These are phyloP conservation scores for Mesoclemmys tuberculata DNA, from an alignment of 2,113 vertebrate species.

Conservation along the genomic window DNA sequence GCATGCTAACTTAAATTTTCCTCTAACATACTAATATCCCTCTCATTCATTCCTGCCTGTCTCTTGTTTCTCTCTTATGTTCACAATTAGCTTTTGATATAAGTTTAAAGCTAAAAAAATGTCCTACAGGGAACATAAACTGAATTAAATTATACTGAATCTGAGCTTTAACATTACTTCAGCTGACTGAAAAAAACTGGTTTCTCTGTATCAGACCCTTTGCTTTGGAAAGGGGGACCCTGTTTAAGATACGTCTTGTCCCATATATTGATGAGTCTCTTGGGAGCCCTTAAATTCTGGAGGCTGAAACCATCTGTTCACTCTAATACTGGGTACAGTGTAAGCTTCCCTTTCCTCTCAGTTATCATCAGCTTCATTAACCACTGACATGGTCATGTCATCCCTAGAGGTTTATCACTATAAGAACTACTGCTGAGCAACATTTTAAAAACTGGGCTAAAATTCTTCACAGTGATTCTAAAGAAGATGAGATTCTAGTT, in stretches of 20 bases:
- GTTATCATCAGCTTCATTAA: neutral
- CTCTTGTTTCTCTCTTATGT: neutral
- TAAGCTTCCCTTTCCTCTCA: neutral
- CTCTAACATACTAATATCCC: neutral
- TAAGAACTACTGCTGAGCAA: neutral
- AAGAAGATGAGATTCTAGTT: neutral
- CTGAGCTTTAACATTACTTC: neutral
- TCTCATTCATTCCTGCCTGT: neutral
- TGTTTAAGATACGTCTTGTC: neutral
- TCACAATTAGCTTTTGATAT: constrained; percentile 6
- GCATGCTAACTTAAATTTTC: constrained; percentile 11
- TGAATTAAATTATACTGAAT: neutral
- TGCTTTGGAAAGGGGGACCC: constrained; percentile 15
- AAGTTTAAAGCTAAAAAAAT: neutral
- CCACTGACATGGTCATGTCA: neutral
- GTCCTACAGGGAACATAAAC: constrained; percentile 1
- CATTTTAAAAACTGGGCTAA: neutral
- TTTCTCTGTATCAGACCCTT: neutral
- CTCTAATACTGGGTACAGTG: neutral
- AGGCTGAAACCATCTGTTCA: constrained; percentile 24
- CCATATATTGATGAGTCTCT: neutral
- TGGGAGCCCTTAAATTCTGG: neutral
- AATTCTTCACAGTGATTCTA: neutral
- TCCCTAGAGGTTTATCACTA: neutral
- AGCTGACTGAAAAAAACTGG: neutral